Evolutionary conservation across 1,140 invertebrate genomes (phyloP).

Genomic region (Proctacanthus coquilletti): DNA sequence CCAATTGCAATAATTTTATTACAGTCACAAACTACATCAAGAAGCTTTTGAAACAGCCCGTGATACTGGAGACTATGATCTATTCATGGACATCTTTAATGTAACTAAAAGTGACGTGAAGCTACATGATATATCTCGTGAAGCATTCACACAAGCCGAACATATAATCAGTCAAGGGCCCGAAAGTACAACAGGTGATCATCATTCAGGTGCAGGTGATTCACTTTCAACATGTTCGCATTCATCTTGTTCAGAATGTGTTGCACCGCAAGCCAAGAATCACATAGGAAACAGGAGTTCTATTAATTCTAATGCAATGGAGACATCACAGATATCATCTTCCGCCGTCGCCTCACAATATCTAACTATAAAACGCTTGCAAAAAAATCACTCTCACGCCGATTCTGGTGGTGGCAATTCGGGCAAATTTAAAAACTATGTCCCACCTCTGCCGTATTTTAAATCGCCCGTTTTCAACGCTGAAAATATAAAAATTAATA

Average conservation of each 20-base stretch:
- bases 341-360: conserved; percentile 12
- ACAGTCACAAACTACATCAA: conserved; percentile 60
- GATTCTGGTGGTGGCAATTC: background rate
- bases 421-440: conserved; percentile 16
- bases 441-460: conserved; percentile 25
- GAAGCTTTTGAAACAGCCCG: conserved; percentile 75
- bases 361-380: conserved; percentile 3
- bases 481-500: conserved; percentile 28
- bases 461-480: conserved; percentile 26
- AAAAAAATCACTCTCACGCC: background rate
- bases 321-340: conserved; percentile 18
- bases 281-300: conserved; percentile 9
- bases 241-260: conserved; percentile 27
- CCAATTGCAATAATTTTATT: conserved; percentile 4
- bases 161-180: conserved; percentile 40
- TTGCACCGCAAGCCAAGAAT: conserved; percentile 8
- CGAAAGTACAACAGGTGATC: conserved; percentile 36
- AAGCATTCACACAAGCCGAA: conserved; percentile 57
- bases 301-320: conserved; percentile 24
- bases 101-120: conserved; percentile 53
- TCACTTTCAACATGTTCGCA: conserved; percentile 39
- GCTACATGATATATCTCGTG: conserved; percentile 47
- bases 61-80: conserved; percentile 64
- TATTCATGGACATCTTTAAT: conserved; percentile 73
- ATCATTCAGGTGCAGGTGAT: conserved; percentile 27